phyloP scores from a whole-genome alignment of 1,140 invertebrate species.

The Argopecten irradians region DNA sequence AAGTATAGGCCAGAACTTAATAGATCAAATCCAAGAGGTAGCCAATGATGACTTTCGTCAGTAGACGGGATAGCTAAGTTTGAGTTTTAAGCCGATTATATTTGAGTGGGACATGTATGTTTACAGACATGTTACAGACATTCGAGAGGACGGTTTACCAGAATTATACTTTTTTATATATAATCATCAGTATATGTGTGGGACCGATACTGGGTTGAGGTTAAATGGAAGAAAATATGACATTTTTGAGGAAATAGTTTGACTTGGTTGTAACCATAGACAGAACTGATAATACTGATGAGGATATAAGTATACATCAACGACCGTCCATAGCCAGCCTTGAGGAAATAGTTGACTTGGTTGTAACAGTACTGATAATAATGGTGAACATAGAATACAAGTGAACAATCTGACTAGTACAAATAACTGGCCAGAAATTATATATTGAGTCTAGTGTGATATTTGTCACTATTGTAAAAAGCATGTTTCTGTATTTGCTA shows the following conservation, averaged over 20 bases:
- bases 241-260: not conserved
- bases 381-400: not conserved
- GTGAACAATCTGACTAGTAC: not conserved
- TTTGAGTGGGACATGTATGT: not conserved
- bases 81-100: not conserved
- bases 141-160: not conserved
- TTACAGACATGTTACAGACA: not conserved
- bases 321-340: not conserved
- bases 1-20: not conserved
- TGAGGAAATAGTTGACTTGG: not conserved
- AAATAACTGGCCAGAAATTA: slow-evolving; percentile 27
- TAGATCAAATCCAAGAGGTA: not conserved
- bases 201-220: no score
- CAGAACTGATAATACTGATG: not conserved
- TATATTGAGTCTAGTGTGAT: slow-evolving; percentile 17
- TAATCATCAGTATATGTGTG: not conserved
- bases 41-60: not conserved
- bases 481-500: slow-evolving; percentile 45
- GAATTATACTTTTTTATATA: slow-evolving; percentile 22
- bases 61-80: not conserved
- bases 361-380: no score
- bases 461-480: slow-evolving; percentile 28
- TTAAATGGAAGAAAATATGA: not conserved
- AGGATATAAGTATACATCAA: not conserved
- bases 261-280: not conserved